phyloP scores from a whole-genome alignment of 2,113 vertebrate species.

The Grammomys dolichurus region DNA sequence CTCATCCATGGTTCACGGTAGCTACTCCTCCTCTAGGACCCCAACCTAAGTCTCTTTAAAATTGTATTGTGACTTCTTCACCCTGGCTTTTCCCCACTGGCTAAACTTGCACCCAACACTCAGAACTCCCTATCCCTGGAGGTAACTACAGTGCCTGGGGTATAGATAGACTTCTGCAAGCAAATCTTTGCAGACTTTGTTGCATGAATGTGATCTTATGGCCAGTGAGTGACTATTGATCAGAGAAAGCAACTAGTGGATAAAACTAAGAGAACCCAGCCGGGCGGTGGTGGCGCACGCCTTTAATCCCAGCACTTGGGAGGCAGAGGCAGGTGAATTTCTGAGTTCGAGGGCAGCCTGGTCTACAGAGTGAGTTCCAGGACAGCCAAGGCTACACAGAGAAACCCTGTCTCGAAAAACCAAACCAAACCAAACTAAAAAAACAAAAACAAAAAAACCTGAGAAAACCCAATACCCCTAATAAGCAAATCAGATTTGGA shows the following conservation, averaged over 20 bases:
- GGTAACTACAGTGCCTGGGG: background rate
- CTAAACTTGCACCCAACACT: background rate
- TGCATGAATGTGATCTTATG: constrained; percentile 20
- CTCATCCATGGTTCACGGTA: background rate
- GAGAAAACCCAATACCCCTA: background rate
- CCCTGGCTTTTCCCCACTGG: background rate
- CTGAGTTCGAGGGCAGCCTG: too few species aligned
- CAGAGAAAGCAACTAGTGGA: background rate
- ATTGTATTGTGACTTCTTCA: background rate
- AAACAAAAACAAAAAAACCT: background rate
- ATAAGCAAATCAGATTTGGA: background rate
- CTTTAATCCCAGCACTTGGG: too few species aligned
- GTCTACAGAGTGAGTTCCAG: too few species aligned
- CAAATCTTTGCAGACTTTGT: background rate
- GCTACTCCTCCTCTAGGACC: background rate
- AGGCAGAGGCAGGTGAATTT: too few species aligned
- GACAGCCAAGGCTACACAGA: too few species aligned
- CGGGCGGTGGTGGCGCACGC: too few species aligned
- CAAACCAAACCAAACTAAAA: too few species aligned
- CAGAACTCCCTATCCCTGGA: background rate
- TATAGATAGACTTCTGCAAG: background rate
- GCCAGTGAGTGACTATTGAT: background rate
- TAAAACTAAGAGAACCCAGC: background rate
- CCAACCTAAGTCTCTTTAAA: background rate
- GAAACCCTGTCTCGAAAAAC: too few species aligned